Evolutionary conservation across 2,888 invertebrate species (phyloP).

Genomic region (Agrilus cyanescens): DNA sequence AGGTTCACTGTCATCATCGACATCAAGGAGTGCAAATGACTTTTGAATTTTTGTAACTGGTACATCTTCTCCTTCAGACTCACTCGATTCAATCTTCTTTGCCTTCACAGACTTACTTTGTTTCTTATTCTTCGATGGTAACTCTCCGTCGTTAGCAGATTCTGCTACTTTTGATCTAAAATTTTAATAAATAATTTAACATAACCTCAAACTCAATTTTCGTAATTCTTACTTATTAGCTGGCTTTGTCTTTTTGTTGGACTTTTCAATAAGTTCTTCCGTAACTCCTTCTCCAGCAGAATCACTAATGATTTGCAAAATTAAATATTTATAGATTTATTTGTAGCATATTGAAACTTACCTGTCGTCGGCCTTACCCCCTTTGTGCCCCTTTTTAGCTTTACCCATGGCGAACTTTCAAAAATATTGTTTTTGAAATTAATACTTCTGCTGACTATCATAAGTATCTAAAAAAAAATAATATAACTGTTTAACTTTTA

Average conservation of each 20-base stretch:
- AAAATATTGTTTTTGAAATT: too few species aligned
- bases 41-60: slow-evolving; percentile 34
- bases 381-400: slow-evolving; percentile 72
- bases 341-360: slow-evolving; percentile 26
- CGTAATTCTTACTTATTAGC: slow-evolving; percentile 22
- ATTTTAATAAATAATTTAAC: slow-evolving; percentile 32
- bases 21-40: slow-evolving; percentile 52
- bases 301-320: slow-evolving; percentile 39
- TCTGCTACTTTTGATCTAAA: slow-evolving; percentile 20
- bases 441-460: too few species aligned
- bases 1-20: slow-evolving; percentile 44
- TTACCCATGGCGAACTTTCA: slow-evolving; percentile 51
- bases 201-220: slow-evolving; percentile 31
- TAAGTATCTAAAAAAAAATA: too few species aligned
- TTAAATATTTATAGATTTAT: slow-evolving; percentile 9
- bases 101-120: slow-evolving; percentile 26
- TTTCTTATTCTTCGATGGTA: slow-evolving; percentile 32
- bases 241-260: slow-evolving; percentile 26
- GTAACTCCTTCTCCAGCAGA: slow-evolving; percentile 40
- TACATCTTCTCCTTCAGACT: slow-evolving; percentile 32
- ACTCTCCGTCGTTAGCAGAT: slow-evolving; percentile 29
- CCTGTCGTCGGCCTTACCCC: slow-evolving; percentile 62
- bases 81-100: slow-evolving; percentile 27
- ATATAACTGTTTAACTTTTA: too few species aligned
- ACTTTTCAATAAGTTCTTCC: slow-evolving; percentile 26